Percentiles rank a stretch among this genome's conserved stretches.
Conservation (phyloP, 2,888 invertebrate genomes). For the Cenopis cana region DNA sequence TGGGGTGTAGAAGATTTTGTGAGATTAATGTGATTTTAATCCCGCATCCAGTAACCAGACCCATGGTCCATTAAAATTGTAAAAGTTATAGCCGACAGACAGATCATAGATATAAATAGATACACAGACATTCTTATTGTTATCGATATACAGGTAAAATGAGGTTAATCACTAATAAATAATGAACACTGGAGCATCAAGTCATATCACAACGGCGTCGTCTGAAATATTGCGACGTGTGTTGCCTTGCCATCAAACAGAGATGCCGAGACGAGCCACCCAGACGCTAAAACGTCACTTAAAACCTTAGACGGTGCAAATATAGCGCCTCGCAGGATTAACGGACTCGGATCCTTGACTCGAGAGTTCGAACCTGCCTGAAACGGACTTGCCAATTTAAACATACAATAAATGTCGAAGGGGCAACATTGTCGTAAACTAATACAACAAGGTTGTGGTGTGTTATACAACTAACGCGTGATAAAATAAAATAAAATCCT, state of each 20-base stretch:
- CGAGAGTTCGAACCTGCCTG: slow-evolving; percentile 13
- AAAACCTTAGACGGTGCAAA: slow-evolving; percentile 61
- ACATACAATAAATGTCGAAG: neutral
- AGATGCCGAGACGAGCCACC: slow-evolving; percentile 66
- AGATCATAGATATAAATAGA: too few relatives aligned
- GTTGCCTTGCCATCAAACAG: slow-evolving; percentile 52
- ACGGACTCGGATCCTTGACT: slow-evolving; percentile 45
- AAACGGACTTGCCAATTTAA: slow-evolving; percentile 11
- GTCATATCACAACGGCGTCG: slow-evolving; percentile 34
- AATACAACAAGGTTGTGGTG: neutral
- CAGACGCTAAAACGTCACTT: slow-evolving; percentile 74
- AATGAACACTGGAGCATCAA: neutral
- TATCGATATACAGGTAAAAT: neutral
- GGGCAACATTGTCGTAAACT: slow-evolving; percentile 1
- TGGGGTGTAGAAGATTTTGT: too few relatives aligned
- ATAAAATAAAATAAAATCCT: neutral
- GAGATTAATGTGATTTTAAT: too few relatives aligned
- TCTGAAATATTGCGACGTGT: slow-evolving; percentile 50
- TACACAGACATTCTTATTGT: neutral
- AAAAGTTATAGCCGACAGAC: too few relatives aligned
- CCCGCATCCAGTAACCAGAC: too few relatives aligned
- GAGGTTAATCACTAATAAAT: neutral
- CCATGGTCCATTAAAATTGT: too few relatives aligned
- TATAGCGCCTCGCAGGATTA: slow-evolving; percentile 61
- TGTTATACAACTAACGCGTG: neutral